Evolutionary conservation across 2,888 invertebrate genomes (phyloP), one percentile per base, ranked within the genome.

Genomic region (Acronicta aceris): DNA sequence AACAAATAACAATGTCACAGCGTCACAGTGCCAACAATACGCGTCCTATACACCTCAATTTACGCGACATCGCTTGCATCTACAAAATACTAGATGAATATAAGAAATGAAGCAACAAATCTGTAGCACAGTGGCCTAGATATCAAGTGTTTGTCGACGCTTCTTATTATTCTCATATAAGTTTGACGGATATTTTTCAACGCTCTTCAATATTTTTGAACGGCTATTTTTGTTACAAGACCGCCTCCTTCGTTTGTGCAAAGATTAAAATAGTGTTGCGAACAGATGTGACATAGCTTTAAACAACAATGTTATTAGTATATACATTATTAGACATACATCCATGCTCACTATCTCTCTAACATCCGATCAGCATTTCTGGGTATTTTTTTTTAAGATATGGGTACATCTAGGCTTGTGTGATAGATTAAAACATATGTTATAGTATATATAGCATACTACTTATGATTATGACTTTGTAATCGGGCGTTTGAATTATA

Each of bases 111-210:
- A 80, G 78, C 72, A 76, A 79, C 73, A 68, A 68, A 65, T 58
- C 68, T 63, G 46, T 59, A 69, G 49, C 78, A 70, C 64, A 70
- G 69, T 86, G 85, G 80, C 88, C 89, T 81, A 88, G 77, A 83
- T 89, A 86, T 87, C 84, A 68, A 87, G 87, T 87, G 86, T 84
- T 85, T 89, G 89, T 91, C 90, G 84, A 84, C 89, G 81, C 81
- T 68, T 88, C 85, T 87, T 89, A 91, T 90, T 88, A 90, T 88
- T 89, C 87, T 88, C 85, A 85, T 88, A 81, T 81, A 77, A 83
- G 87, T 89, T 91, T 92, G 92, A 92, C 91, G 87, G 88, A 87
- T 92, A 90, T 91, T 91, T 92, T 91, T 93, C 92, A 91, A 92
- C 91, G 85, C 88, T 85, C 87, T 86, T 92, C 91, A 93, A 93